These are phyloP conservation scores for Telenomus remus DNA, from an alignment of 1,140 invertebrate species.

Conservation along the genomic window DNA sequence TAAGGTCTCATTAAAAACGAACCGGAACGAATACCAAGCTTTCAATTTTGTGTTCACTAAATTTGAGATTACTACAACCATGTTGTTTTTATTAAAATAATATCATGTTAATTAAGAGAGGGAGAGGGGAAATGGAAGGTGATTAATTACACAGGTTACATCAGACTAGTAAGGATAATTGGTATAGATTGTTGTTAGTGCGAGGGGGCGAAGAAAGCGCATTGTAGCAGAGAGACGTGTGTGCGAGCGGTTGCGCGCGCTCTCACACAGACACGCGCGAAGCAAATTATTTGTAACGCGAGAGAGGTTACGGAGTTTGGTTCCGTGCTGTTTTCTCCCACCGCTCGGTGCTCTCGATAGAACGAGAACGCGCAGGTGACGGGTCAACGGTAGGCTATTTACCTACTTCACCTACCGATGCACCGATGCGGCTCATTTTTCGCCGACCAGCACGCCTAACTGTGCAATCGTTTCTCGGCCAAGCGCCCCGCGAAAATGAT, in stretches of 20 bases:
- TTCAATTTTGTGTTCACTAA: no score
- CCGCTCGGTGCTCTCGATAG: conserved; percentile 71
- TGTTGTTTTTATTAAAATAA: no score
- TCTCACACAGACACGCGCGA: no score
- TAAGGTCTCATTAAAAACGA: no score
- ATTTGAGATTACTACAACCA: no score
- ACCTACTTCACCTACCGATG: conserved; percentile 71
- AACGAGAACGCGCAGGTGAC: conserved; percentile 76
- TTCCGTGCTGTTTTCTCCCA: conserved; percentile 59
- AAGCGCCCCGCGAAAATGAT: conserved; percentile 46
- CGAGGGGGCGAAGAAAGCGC: conserved; percentile 16
- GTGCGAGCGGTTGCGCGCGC: conserved; percentile 3
- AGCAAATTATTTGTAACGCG: conserved; percentile 32
- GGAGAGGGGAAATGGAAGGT: no score
- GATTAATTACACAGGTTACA: no score
- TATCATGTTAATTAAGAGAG: no score
- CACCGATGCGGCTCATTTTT: conserved; percentile 54
- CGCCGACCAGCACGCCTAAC: conserved; percentile 49
- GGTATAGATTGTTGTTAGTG: no score
- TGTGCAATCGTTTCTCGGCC: conserved; percentile 60
- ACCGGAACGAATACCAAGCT: no score
- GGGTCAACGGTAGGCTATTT: conserved; percentile 76
- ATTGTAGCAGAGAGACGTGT: conserved; percentile 26
- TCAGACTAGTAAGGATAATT: no score
- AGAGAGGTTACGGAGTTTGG: conserved; percentile 55